phyloP scores from a whole-genome alignment of 2,888 invertebrate species.

The Polyommatus icarus region DNA sequence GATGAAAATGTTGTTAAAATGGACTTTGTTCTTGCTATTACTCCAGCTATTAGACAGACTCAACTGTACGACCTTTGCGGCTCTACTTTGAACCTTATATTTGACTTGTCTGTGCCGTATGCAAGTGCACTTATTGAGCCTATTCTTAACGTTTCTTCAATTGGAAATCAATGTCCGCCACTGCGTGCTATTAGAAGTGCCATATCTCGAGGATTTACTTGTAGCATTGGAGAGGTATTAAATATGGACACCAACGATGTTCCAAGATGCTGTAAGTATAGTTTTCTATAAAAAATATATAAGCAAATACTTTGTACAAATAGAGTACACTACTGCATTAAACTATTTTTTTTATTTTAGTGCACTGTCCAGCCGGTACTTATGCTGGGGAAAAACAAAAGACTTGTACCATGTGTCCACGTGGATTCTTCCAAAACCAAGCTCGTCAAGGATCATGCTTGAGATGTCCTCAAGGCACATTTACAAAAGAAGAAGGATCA shows the following conservation, averaged over 20 bases:
- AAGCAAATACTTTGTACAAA: no score
- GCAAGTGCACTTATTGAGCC: conserved; percentile 95
- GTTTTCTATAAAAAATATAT: no score
- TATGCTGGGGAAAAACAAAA: conserved; percentile 95
- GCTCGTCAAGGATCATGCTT: conserved; percentile 94
- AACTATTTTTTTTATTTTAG: conserved; percentile 72
- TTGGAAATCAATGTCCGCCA: conserved; percentile 96
- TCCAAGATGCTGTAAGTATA: conserved; percentile 94
- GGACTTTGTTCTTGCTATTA: conserved; percentile 92
- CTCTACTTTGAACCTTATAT: conserved; percentile 94
- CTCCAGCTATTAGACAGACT: conserved; percentile 93
- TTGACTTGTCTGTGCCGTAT: conserved; percentile 95
- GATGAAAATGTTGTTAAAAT: conserved; percentile 94
- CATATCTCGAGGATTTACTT: conserved; percentile 94
- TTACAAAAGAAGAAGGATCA: conserved; percentile 94
- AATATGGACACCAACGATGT: conserved; percentile 96
- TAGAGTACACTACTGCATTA: no score
- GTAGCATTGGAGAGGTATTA: conserved; percentile 95
- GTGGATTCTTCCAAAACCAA: conserved; percentile 96
- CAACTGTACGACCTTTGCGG: conserved; percentile 97
- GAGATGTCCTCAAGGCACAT: conserved; percentile 95
- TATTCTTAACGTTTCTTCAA: conserved; percentile 91
- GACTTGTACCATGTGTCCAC: conserved; percentile 93
- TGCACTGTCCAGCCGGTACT: conserved; percentile 98
- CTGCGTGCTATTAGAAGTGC: conserved; percentile 91